Evolutionary conservation across 2,113 vertebrate species (phyloP).

Genomic region (Bufo bufo): DNA sequence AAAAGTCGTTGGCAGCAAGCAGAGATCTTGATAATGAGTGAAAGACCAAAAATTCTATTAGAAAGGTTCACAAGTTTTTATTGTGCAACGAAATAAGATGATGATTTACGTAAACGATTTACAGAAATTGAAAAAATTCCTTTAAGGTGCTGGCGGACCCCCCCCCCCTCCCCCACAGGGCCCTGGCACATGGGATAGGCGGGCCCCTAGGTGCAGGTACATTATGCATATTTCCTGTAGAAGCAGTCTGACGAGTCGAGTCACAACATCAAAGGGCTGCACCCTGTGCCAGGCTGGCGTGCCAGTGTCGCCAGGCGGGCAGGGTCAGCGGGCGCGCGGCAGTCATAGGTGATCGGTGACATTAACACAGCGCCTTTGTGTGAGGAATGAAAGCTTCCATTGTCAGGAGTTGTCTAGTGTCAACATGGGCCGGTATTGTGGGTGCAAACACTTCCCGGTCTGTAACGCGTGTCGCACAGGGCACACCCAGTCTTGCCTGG

Average conservation of each 20-base stretch:
- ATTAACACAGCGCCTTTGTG: neutral
- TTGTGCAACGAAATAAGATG: no score
- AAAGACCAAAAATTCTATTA: no score
- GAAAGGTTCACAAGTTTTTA: no score
- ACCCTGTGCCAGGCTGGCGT: neutral
- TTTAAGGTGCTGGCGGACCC: no score
- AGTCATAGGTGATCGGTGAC: conserved; percentile 17
- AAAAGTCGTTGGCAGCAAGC: no score
- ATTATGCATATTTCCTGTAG: neutral
- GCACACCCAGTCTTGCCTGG: neutral
- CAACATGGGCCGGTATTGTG: conserved; percentile 30
- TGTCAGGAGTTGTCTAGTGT: conserved; percentile 32
- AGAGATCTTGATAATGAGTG: no score
- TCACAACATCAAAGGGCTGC: neutral
- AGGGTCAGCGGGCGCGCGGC: neutral
- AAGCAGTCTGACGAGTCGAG: neutral
- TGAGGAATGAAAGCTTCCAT: conserved; percentile 36
- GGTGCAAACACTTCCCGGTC: conserved; percentile 16
- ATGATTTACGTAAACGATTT: no score
- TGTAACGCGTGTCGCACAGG: conserved; percentile 10
- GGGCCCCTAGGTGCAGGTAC: no score
- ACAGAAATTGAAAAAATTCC: no score
- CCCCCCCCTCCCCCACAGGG: no score
- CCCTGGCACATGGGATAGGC: no score
- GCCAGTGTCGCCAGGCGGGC: neutral